Evolutionary conservation across 2,888 invertebrate genomes (phyloP), one percentile per base, ranked within the genome.

Genomic region (Thymelicus lineola): DNA sequence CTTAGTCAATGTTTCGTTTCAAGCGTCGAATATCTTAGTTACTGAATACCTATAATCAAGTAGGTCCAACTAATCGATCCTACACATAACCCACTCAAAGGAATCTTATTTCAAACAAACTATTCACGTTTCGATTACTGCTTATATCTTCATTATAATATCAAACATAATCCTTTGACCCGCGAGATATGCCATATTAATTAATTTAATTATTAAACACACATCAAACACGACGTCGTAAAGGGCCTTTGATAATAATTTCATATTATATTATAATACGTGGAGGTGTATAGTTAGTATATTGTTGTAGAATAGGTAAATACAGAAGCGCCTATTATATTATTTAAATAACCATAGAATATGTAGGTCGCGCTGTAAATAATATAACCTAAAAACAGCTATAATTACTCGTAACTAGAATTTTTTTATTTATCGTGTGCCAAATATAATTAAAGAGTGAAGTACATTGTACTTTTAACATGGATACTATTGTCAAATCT

Each of bases 171-270:
- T 9, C 58, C 66, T 66, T 67, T 67, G 66, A 60, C 66, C 66
- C 42, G 45, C 20, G 36, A 60, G 61, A 66, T 65, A 59, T 66
- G 55, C 58, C 36, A 50, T 67, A 67, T 53, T 66, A 71, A 63
- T 66, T 71, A 67, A 67, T 67, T 66, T 63, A 67, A 71, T 71
- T 67, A 71, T 67, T 58, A 63, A 71, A 50, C 45, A 58, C 62
- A 71, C 71, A 67, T 67, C 66, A 71, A 58, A 67, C 60, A 35
- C 20, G 38, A 17, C 42, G 63, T 28, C 45, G 59, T 65, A 45
- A 58, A 60, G 61, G 55, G 67, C 59, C 71, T 66, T 71, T 66
- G 70, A 65, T 57, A 28, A 53, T 17, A 53, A 53, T 20, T 53
- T 53, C 53, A 20, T 20, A 12, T 50, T 14, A 14, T 46, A 46